These are phyloP conservation scores for Suillia variegata DNA, from an alignment of 2,888 invertebrate genomes.

Conservation along the genomic window DNA sequence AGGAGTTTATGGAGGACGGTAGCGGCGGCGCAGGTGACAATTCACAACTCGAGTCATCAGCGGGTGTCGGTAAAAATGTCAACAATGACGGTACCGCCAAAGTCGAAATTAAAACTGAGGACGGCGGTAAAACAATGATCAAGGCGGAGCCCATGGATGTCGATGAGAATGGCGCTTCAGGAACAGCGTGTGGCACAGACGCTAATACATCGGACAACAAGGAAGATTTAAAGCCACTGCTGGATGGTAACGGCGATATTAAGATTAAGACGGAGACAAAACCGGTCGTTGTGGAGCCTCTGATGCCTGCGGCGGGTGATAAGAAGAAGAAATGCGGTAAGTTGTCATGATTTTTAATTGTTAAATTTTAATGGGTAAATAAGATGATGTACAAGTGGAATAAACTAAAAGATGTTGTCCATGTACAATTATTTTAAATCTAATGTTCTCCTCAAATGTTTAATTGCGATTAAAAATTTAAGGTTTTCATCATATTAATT, in stretches of 20 bases:
- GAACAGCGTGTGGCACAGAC: slow-evolving; percentile 48
- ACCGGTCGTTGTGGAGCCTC: slow-evolving; percentile 66
- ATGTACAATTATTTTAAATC: too few species aligned
- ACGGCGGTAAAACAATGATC: slow-evolving; percentile 56
- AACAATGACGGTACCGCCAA: slow-evolving; percentile 67
- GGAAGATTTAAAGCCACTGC: slow-evolving; percentile 68
- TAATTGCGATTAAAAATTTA: too few species aligned
- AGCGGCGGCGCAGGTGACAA: slow-evolving; percentile 55
- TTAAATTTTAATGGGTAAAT: too few species aligned
- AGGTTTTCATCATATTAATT: too few species aligned
- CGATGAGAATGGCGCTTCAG: slow-evolving; percentile 43
- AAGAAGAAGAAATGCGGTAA: slow-evolving; percentile 74
- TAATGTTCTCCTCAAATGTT: too few species aligned
- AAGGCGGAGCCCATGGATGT: slow-evolving; percentile 62
- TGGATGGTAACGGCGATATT: slow-evolving; percentile 54
- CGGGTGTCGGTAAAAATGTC: slow-evolving; percentile 66
- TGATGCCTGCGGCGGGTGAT: slow-evolving; percentile 64
- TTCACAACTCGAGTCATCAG: slow-evolving; percentile 60
- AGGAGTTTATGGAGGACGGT: slow-evolving; percentile 68
- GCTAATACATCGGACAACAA: slow-evolving; percentile 62
- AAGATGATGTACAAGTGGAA: too few species aligned
- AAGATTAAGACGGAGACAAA: slow-evolving; percentile 67
- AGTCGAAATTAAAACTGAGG: slow-evolving; percentile 50
- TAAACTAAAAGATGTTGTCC: background rate
- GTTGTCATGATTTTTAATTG: too few species aligned